These are phyloP conservation scores for Cyprinodon tularosa DNA, from an alignment of 2,113 vertebrate species.

Conservation along the genomic window DNA sequence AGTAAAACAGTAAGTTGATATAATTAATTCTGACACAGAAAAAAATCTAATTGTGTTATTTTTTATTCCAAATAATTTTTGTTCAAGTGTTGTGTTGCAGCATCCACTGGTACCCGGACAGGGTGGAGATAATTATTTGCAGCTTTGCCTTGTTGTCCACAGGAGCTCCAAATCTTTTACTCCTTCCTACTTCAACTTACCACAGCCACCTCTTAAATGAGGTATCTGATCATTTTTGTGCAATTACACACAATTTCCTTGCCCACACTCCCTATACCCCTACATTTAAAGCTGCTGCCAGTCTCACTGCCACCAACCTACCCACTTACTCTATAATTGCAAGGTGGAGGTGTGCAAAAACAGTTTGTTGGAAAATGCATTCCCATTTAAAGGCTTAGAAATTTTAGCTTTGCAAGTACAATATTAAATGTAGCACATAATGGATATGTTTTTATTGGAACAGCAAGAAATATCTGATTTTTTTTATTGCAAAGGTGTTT, in stretches of 20 bases:
- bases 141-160: constrained; percentile 34
- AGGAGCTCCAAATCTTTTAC: constrained; percentile 14
- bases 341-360: constrained; percentile 6
- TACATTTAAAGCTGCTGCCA: constrained; percentile 28
- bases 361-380: neutral
- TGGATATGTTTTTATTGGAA: too few relatives aligned
- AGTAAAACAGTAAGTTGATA: neutral
- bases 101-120: constrained; percentile 2
- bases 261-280: constrained; percentile 29
- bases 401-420: neutral
- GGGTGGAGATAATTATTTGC: constrained; percentile 31
- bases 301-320: neutral
- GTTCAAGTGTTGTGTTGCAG: neutral
- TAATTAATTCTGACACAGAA: neutral
- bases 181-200: constrained; percentile 26
- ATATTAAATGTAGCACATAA: neutral
- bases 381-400: neutral
- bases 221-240: constrained; percentile 23
- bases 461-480: too few relatives aligned
- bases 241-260: constrained; percentile 53
- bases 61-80: constrained; percentile 19
- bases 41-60: neutral
- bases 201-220: constrained; percentile 17
- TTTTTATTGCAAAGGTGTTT: too few relatives aligned
- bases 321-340: neutral